A percentile compares a stretch with the other conserved stretches of the same genome.
Evolutionary conservation across 2,888 invertebrate species (phyloP).

Genomic region (Hyppa rectilinea): DNA sequence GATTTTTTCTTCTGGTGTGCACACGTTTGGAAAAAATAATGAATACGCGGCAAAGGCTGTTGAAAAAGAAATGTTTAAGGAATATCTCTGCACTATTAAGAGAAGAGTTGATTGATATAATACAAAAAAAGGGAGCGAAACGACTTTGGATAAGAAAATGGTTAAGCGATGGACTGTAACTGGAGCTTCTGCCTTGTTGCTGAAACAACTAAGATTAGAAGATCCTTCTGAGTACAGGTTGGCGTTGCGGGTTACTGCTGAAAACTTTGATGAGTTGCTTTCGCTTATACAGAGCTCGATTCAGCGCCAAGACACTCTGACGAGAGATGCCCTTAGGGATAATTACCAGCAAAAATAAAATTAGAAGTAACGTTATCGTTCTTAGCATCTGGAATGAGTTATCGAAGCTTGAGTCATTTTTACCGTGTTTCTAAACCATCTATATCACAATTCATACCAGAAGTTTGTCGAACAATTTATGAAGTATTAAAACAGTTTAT

Average conservation of each 20-base stretch:
- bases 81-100: constrained; percentile 4
- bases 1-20: constrained; percentile 2
- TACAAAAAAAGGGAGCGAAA: background rate
- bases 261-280: background rate
- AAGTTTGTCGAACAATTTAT: constrained; percentile 19
- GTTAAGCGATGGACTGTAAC: constrained; percentile 58
- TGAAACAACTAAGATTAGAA: constrained; percentile 50
- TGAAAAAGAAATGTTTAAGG: background rate
- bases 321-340: constrained; percentile 62
- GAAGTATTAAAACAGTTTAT: constrained; percentile 22
- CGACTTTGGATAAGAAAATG: constrained; percentile 53
- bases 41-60: background rate
- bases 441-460: constrained; percentile 7
- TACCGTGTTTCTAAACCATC: constrained; percentile 11
- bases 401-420: constrained; percentile 11
- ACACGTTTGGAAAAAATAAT: constrained; percentile 10
- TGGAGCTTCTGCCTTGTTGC: constrained; percentile 53
- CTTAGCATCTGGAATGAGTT: constrained; percentile 34
- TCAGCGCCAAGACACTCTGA: constrained; percentile 46
- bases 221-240: constrained; percentile 47
- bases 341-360: constrained; percentile 52
- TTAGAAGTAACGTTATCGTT: constrained; percentile 49
- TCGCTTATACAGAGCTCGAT: background rate
- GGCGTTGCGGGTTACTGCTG: constrained; percentile 39
- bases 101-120: background rate